Conservation (phyloP, 2,888 invertebrate genomes). For the Nemotelus pantherinus region DNA sequence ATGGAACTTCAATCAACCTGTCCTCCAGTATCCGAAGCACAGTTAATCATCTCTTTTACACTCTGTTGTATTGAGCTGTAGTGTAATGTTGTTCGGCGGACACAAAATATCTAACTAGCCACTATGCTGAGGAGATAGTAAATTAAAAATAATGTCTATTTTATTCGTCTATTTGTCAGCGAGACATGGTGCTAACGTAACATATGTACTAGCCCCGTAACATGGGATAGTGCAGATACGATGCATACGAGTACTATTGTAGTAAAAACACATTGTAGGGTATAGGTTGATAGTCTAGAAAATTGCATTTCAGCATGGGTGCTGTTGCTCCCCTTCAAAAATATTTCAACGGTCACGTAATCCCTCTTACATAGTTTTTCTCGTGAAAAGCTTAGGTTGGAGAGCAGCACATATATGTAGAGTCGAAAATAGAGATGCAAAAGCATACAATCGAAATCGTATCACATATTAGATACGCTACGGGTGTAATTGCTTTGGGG, state of each 20-base stretch:
- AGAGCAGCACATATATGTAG: neutral
- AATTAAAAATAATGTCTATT: constrained; percentile 37
- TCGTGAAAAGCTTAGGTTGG: constrained; percentile 3
- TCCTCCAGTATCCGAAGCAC: constrained; percentile 26
- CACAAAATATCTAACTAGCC: constrained; percentile 10
- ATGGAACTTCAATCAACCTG: constrained; percentile 42
- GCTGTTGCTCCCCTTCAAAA: constrained; percentile 21
- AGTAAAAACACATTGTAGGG: constrained; percentile 3
- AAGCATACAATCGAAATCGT: constrained; percentile 6
- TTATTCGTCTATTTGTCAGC: constrained; percentile 36
- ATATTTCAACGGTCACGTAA: constrained; percentile 32
- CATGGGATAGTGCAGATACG: neutral
- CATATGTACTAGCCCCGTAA: neutral
- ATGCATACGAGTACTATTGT: neutral
- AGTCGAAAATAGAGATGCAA: too few species aligned
- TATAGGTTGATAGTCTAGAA: neutral
- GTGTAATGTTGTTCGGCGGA: too few species aligned
- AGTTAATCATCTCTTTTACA: constrained; percentile 32
- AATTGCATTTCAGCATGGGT: neutral
- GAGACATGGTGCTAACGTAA: neutral
- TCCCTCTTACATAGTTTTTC: constrained; percentile 4
- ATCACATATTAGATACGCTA: neutral
- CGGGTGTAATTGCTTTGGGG: neutral
- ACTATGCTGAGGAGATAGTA: constrained; percentile 16
- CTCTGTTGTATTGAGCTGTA: too few species aligned